Base-by-base conservation (phyloP, 2,113 vertebrate species). In the Illadopsis cleaveri region DNA sequence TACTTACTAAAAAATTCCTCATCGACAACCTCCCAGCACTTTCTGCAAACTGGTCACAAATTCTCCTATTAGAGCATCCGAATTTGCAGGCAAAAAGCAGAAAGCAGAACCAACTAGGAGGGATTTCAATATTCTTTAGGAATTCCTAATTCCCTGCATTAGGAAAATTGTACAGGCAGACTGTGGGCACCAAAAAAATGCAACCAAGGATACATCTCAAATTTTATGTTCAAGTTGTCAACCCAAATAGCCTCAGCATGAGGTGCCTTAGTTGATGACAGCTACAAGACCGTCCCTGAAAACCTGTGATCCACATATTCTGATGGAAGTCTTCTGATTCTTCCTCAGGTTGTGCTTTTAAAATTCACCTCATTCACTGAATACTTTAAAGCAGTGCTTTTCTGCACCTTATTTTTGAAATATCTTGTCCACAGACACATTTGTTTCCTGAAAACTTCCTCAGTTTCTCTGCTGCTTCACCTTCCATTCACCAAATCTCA, bases 51-150 rank as follows among this genome's bases (percentile, higher is more conserved):
- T 20, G 21, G 18, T 17, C 4, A 5, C 31, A 53, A 79, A n/a
- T 60, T 75, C 87, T 79, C 15, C 0, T 22, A 35, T 44, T 33
- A 25, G 6, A 54, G 7, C 31, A 54, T 25, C 18, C 1, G 0
- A 10, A 20, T 37, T 56, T 51, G 50, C 48, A 72, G 54, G 21
- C 72, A 40, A 66, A 53, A 76, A 68, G 10, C 71, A 53, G 13
- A 56, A 53, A 54, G 50, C 35, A 72, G 33, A 72, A 91, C 5
- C 25, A 85, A 2, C 28, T 4, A 61, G 13, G 54, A 76, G n/a
- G 64, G 5, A 71, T 33, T 79, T 57, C 81, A 85, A 4, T 3
- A 22, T 19, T 58, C 5, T 33, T 64, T n/a, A 33, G 27, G 23
- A 37, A 78, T 51, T 53, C 45, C 28, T 28, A 38, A 78, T 53